phyloP scores from a whole-genome alignment of 2,797 vertebrate genomes.

The Ateles fusciceps region DNA sequence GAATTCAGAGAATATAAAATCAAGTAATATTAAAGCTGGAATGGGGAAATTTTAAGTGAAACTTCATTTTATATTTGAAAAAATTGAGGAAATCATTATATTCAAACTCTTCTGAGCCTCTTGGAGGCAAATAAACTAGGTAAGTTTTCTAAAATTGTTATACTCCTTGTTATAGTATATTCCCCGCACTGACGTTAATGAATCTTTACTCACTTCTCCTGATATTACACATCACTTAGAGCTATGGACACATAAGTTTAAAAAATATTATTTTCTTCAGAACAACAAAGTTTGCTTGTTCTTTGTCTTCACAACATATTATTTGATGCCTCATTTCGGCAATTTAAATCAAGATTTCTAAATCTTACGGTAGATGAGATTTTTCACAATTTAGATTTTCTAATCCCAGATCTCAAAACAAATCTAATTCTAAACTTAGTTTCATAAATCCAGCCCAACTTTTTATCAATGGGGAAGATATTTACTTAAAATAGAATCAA shows the following conservation, averaged over 20 bases:
- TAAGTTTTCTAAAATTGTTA: conserved; percentile 17
- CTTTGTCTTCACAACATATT: neutral
- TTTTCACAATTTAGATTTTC: conserved; percentile 27
- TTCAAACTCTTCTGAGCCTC: neutral
- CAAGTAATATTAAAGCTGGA: neutral
- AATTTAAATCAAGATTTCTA: conserved; percentile 9
- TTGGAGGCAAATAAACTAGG: neutral
- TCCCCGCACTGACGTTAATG: fast-evolving
- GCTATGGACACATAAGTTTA: neutral
- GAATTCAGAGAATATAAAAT: conserved; percentile 22
- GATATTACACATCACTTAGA: neutral
- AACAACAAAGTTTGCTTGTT: neutral
- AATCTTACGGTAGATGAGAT: neutral
- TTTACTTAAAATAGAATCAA: conserved; percentile 32
- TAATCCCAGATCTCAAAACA: conserved; percentile 47
- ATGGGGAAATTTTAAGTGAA: neutral
- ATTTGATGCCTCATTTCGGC: conserved; percentile 15
- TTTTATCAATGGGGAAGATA: neutral
- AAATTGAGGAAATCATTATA: neutral
- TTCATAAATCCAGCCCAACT: neutral
- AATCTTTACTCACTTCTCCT: neutral
- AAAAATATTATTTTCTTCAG: conserved; percentile 31
- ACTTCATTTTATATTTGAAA: neutral
- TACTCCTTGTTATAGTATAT: neutral
- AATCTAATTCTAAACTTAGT: neutral